A percentile compares a stretch with the other conserved stretches of the same genome.
These are phyloP conservation scores for Ryuthela nishihirai DNA, from an alignment of 2,888 invertebrate species.

Conservation along the genomic window DNA sequence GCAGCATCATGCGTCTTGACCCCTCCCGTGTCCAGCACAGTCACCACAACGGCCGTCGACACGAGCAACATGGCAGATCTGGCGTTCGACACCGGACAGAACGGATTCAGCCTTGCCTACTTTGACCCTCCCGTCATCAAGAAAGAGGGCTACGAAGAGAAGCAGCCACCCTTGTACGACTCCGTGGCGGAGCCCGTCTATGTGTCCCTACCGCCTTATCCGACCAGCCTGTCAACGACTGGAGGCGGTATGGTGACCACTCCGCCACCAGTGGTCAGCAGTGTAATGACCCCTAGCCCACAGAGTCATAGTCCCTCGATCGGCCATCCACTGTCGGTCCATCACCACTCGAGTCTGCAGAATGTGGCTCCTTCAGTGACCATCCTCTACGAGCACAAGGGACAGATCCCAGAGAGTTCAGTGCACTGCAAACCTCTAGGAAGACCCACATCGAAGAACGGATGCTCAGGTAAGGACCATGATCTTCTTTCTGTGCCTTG, in stretches of 20 bases:
- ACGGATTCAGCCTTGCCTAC: background rate
- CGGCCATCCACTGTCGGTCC: too few species aligned
- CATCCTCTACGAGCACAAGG: too few species aligned
- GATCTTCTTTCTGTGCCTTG: too few species aligned
- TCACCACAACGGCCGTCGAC: background rate
- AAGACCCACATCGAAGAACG: too few species aligned
- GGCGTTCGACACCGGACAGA: background rate
- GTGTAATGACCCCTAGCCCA: too few species aligned
- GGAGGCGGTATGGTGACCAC: background rate
- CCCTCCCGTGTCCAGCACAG: background rate
- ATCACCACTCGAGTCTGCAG: too few species aligned
- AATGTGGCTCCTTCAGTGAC: too few species aligned
- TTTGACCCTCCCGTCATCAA: background rate
- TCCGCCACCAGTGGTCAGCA: background rate
- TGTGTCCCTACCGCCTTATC: background rate
- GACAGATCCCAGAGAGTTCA: too few species aligned
- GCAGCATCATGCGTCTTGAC: background rate
- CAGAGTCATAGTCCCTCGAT: too few species aligned
- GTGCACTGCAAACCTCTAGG: too few species aligned
- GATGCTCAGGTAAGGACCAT: too few species aligned
- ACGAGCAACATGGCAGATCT: background rate
- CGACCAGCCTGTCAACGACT: background rate
- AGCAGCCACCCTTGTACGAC: background rate
- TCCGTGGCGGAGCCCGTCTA: background rate
- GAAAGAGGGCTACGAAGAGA: background rate